Base-by-base conservation (phyloP, 2,888 invertebrate species). In the Vanessa cardui region DNA sequence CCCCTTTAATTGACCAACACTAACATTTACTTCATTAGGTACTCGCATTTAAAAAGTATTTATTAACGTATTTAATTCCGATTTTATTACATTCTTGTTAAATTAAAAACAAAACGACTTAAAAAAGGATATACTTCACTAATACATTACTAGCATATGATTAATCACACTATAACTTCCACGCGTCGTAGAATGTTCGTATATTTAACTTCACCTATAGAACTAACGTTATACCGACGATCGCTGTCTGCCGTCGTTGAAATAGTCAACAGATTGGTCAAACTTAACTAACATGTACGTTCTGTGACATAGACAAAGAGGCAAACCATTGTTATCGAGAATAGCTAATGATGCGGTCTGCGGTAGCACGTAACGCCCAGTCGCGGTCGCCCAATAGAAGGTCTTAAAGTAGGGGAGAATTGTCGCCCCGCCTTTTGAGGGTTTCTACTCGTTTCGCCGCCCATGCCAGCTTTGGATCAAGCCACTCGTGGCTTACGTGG, bases 361-460 rank as follows among this genome's bases (percentile, higher is more conserved):
- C 49, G 65, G 66, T 65, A 26, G 68, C 65, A 45, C 69, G 73
- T 62, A 60, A 71, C 76, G 82, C 86, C 86, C 84, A 82, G 74
- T 68, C 74, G 66, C 59, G 61, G 69, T 69, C 74, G 71, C 69
- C 88, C 87, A 86, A 86, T 86, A 72, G 72, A 72, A 73, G 62
- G 56, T 56, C 52, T 68, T 61, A 62, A 69, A 75, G 26, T 49
- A 62, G 78, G 84, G 79, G 76, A 79, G 74, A 74, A 74, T 71
- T 67, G 20, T 76, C 65, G 84, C 83, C 75, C 85, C 87, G 85
- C 86, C 87, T 76, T 58, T 71, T 72, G 45, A 64, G 63, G 54
- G 80, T 79, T 74, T 80, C 82, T 80, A 78, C 77, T 69, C 70
- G 65, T 60, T 70, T 68, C 72, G 70, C 79, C 78, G 81, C 80